Evolutionary conservation across 2,888 invertebrate genomes (phyloP), one percentile per base, ranked within the genome.

Genomic region (Carpatolechia fugitivella): DNA sequence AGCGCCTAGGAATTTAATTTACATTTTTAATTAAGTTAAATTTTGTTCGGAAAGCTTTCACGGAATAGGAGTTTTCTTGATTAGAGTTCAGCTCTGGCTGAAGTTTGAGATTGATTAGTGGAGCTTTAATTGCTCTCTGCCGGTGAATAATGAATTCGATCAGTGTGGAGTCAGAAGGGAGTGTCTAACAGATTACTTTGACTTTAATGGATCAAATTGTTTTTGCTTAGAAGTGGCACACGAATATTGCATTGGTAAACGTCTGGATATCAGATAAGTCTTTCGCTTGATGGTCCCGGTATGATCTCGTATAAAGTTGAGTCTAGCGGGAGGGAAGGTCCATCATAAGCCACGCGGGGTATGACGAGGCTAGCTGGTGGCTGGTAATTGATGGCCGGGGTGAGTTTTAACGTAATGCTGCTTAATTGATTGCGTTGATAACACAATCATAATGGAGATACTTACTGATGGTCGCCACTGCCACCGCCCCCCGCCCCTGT

Each of bases 21-120:
- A 90, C 90, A 90, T 90, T 90, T 90, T 90, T 90, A 90, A 89
- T 90, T 90, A 90, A 88, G 88, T 90, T 87, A 89, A 88, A 89
- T 89, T 90, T 89, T 87, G 90, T 89, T 89, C 86, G 82, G 80
- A 87, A 87, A 89, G 88, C 89, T 89, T 87, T 90, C 86, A 88
- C 87, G 88, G 87, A 85, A 87, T 87, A 83, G 82, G 87, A 89
- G 87, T 89, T 89, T 89, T 89, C 89, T 90, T 90, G 89, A 90
- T 90, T 89, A 89, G 88, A 90, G 88, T 89, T 89, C 87, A 86
- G 85, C 82, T 83, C 80, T 80, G 82, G 78, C 79, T 85, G 82
- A 88, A 89, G 88, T 89, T 89, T 88, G 82, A 88, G 89, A 89
- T 90, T 90, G 89, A 90, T 90, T 90, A 89, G 89, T 89, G 81